phyloP scores from a whole-genome alignment of 2,888 invertebrate genomes.

The Toxonevra muliebris region DNA sequence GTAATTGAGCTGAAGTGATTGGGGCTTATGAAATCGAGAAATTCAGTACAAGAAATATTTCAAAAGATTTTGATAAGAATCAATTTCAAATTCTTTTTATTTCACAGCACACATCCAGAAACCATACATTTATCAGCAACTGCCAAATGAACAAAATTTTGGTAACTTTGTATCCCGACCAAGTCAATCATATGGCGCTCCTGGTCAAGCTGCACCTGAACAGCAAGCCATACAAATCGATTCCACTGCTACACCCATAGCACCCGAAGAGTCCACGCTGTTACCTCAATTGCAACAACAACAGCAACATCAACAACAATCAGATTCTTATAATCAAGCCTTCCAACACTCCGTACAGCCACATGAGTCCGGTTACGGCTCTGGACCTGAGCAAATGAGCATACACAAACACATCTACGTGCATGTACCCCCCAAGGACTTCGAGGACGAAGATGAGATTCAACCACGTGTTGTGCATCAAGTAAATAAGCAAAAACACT shows the following conservation, averaged over 20 bases:
- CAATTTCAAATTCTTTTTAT: no score
- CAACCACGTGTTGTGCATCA: slow-evolving; percentile 54
- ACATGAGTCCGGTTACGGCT: slow-evolving; percentile 51
- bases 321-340: slow-evolving; percentile 59
- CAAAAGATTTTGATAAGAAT: no score
- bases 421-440: slow-evolving; percentile 62
- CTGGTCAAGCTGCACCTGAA: slow-evolving; percentile 20
- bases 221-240: neutral
- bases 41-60: no score
- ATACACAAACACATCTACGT: slow-evolving; percentile 63
- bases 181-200: slow-evolving; percentile 40
- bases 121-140: no score
- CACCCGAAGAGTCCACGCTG: slow-evolving; percentile 30
- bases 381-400: slow-evolving; percentile 50
- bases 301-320: slow-evolving; percentile 32
- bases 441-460: slow-evolving; percentile 58
- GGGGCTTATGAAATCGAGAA: no score
- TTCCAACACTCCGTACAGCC: slow-evolving; percentile 52
- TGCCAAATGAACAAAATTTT: slow-evolving; percentile 50
- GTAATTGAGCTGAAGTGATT: no score
- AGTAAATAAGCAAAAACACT: slow-evolving; percentile 81
- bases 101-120: no score
- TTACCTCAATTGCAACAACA: slow-evolving; percentile 29
- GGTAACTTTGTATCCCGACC: slow-evolving; percentile 45
- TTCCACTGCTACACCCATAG: slow-evolving; percentile 34